phyloP scores from a whole-genome alignment of 2,888 invertebrate genomes.

The Apomyelois bistriatella region DNA sequence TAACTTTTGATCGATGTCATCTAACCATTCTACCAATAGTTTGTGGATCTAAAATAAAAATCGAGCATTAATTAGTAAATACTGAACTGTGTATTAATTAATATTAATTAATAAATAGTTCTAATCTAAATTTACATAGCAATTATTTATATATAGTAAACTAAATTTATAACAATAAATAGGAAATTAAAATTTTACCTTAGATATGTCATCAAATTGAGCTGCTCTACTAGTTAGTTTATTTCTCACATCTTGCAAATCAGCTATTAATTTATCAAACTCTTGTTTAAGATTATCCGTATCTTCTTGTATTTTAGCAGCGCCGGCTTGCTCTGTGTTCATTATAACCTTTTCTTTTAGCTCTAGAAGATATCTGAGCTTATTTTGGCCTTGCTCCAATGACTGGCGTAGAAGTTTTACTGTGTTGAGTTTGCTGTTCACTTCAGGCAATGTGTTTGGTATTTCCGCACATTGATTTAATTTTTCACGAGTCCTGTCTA shows the following conservation, averaged over 20 bases:
- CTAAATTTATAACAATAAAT: background rate
- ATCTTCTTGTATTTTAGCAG: slow-evolving; percentile 93
- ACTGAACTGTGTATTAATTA: no score
- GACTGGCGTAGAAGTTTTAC: slow-evolving; percentile 94
- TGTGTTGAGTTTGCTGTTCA: slow-evolving; percentile 91
- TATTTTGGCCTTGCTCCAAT: slow-evolving; percentile 92
- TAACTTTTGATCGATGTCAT: slow-evolving; percentile 92
- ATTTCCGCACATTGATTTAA: slow-evolving; percentile 89
- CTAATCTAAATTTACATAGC: no score
- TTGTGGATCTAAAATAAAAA: slow-evolving; percentile 78
- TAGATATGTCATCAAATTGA: slow-evolving; percentile 92
- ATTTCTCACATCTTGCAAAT: slow-evolving; percentile 89
- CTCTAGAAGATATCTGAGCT: slow-evolving; percentile 87
- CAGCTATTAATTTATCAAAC: slow-evolving; percentile 91
- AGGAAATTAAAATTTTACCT: slow-evolving; percentile 58
- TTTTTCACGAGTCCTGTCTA: slow-evolving; percentile 93
- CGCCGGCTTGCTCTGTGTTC: slow-evolving; percentile 94
- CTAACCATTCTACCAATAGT: slow-evolving; percentile 91
- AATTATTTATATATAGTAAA: no score
- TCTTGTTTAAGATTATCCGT: slow-evolving; percentile 93
- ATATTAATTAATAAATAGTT: no score
- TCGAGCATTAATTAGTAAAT: background rate
- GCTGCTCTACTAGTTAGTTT: slow-evolving; percentile 86
- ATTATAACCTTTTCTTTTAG: slow-evolving; percentile 95
- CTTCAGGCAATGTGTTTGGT: slow-evolving; percentile 89